These are phyloP conservation scores for Anolis carolinensis DNA, from an alignment of 2,113 vertebrate genomes.

Conservation along the genomic window DNA sequence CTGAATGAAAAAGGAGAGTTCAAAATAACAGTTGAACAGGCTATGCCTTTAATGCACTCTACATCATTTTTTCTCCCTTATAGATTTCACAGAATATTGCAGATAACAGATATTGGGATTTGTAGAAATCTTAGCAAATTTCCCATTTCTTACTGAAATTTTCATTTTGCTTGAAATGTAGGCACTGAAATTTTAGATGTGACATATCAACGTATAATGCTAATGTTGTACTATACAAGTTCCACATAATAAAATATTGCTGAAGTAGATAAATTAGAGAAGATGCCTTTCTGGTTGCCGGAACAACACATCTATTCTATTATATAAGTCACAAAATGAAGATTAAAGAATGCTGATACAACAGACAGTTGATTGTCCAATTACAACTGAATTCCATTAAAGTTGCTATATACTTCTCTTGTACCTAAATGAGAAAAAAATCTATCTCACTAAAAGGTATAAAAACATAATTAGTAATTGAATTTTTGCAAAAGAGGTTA, in stretches of 20 bases:
- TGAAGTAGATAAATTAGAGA: neutral
- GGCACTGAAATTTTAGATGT: too few relatives aligned
- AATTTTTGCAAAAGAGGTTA: constrained; percentile 19
- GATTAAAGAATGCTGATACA: constrained; percentile 26
- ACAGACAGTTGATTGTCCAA: constrained; percentile 27
- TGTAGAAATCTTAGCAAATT: neutral
- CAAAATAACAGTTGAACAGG: neutral
- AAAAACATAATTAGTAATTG: constrained; percentile 39
- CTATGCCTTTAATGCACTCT: neutral
- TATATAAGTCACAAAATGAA: constrained; percentile 8
- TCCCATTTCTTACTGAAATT: neutral
- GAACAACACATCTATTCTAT: constrained; percentile 3
- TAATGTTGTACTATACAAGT: neutral
- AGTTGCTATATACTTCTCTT: neutral
- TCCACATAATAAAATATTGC: neutral
- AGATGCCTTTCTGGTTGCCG: neutral
- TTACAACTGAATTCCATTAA: constrained; percentile 17
- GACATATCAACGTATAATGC: neutral
- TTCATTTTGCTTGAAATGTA: too few relatives aligned
- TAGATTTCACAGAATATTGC: neutral
- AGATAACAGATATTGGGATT: neutral
- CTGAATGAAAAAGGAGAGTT: neutral
- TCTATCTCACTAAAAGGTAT: constrained; percentile 15
- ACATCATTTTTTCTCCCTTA: neutral
- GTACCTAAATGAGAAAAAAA: neutral